phyloP scores from a whole-genome alignment of 2,113 vertebrate genomes.

The Sciurus niger region DNA sequence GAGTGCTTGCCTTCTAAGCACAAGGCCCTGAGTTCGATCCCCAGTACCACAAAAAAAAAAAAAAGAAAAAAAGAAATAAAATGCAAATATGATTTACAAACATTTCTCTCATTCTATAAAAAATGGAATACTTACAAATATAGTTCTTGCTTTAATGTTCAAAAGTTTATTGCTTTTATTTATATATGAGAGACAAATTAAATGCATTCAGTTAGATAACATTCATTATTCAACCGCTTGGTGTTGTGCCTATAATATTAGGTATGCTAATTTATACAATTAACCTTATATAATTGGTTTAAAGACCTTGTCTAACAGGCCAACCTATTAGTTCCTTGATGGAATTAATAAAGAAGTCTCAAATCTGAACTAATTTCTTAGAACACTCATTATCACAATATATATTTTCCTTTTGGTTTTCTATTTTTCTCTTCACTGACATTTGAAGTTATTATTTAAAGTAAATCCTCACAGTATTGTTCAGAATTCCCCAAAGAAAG shows the following conservation, averaged over 20 bases:
- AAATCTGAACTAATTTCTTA: slow-evolving; percentile 67
- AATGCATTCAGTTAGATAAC: slow-evolving; percentile 66
- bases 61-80: not conserved
- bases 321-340: slow-evolving; percentile 69
- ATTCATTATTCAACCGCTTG: slow-evolving; percentile 59
- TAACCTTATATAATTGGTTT: slow-evolving; percentile 85
- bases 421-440: not conserved
- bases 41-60: too few species aligned
- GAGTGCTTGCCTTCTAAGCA: too few species aligned
- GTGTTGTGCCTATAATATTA: slow-evolving; percentile 69
- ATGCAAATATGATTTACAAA: not conserved
- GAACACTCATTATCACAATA: slow-evolving; percentile 63
- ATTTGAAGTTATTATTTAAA: slow-evolving; percentile 62
- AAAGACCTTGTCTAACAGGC: slow-evolving; percentile 82
- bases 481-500: slow-evolving; percentile 3
- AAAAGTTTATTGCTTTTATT: slow-evolving; percentile 51
- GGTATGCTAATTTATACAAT: slow-evolving; percentile 82
- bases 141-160: not conserved
- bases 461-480: not conserved
- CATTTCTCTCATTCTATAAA: slow-evolving; percentile 32
- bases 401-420: slow-evolving; percentile 57
- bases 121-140: slow-evolving; percentile 1
- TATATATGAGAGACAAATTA: slow-evolving; percentile 58
- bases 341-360: slow-evolving; percentile 70
- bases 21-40: too few species aligned